Conservation (phyloP, 1,140 invertebrate species). For the Aphelinus atriplicis region DNA sequence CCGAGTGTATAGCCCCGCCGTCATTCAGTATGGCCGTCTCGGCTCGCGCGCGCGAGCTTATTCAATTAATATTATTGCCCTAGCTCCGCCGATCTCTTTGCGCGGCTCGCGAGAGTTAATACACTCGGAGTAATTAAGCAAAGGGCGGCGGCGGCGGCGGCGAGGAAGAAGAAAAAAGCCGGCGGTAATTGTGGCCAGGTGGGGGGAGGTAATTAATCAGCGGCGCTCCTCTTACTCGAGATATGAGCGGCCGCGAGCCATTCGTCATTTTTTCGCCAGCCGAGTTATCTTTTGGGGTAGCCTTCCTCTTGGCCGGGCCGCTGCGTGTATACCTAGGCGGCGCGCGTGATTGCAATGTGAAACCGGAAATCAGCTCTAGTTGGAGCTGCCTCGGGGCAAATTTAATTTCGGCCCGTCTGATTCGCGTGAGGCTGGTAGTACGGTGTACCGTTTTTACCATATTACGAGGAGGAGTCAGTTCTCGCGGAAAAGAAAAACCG, state of each 20-base stretch:
- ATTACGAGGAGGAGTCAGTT: no score
- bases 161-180: not conserved
- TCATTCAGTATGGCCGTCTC: not conserved
- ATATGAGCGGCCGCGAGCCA: constrained; percentile 38
- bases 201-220: constrained; percentile 28
- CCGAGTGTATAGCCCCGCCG: not conserved
- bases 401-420: no score
- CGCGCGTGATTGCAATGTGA: not conserved
- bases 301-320: no score
- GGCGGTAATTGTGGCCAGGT: constrained; percentile 28
- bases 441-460: no score
- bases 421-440: no score
- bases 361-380: not conserved
- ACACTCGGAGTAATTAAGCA: constrained; percentile 21
- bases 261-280: constrained; percentile 41
- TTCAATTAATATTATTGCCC: constrained; percentile 28
- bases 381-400: no score
- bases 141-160: no score
- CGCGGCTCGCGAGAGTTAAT: constrained; percentile 24
- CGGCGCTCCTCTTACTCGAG: constrained; percentile 31
- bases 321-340: not conserved
- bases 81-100: not conserved
- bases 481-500: no score
- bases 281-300: constrained; percentile 8
- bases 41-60: constrained; percentile 8